phyloP scores from a whole-genome alignment of 2,113 vertebrate species.

The Polypterus senegalus region DNA sequence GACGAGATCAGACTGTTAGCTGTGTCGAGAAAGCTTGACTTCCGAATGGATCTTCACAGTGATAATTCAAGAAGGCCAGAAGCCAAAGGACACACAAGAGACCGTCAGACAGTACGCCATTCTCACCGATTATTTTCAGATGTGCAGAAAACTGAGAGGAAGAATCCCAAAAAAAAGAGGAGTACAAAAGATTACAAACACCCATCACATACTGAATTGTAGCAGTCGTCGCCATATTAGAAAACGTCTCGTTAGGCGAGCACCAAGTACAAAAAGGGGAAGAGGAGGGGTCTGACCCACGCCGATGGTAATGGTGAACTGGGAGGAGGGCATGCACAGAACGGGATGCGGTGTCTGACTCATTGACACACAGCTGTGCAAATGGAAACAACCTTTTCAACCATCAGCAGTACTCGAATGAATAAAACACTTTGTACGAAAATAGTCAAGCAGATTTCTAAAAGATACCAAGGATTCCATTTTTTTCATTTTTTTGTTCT shows the following conservation, averaged over 20 bases:
- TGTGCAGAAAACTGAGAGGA: no score
- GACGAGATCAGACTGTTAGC: constrained; percentile 66
- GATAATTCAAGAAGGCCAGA: constrained; percentile 88
- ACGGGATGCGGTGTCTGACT: constrained; percentile 29
- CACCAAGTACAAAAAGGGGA: constrained; percentile 58
- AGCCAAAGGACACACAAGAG: constrained; percentile 31
- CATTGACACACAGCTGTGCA: constrained; percentile 29
- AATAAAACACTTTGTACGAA: constrained; percentile 42
- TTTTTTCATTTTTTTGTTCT: constrained; percentile 48
- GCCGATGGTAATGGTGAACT: constrained; percentile 6
- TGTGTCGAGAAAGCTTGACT: constrained; percentile 69
- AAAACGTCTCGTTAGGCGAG: constrained; percentile 60
- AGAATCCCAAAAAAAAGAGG: constrained; percentile 10
- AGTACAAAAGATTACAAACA: constrained; percentile 94
- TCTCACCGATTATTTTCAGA: no score
- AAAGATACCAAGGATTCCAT: constrained; percentile 55
- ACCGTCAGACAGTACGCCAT: no score
- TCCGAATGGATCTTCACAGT: constrained; percentile 93
- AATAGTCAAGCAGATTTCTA: constrained; percentile 55
- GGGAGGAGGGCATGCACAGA: constrained; percentile 40
- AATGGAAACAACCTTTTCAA: constrained; percentile 35
- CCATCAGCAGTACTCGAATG: constrained; percentile 46
- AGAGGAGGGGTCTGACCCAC: constrained; percentile 16
- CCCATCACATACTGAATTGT: constrained; percentile 51
- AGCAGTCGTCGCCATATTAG: constrained; percentile 70